These are phyloP conservation scores for Otocyon megalotis DNA, from an alignment of 2,113 vertebrate genomes.

Conservation along the genomic window DNA sequence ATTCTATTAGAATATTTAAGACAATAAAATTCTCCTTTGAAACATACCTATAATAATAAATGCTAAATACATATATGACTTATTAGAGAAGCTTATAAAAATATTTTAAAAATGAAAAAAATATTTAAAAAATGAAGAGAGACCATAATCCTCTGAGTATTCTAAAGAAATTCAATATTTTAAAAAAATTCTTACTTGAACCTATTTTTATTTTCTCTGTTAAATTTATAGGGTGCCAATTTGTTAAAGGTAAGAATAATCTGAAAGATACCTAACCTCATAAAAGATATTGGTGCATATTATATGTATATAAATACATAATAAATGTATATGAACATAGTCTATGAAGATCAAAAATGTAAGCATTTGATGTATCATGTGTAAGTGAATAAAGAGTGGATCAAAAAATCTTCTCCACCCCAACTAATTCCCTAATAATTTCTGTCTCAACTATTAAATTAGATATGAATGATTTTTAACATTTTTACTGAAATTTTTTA, in stretches of 20 bases:
- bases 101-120: neutral
- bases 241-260: neutral
- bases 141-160: neutral
- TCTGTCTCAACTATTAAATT: neutral
- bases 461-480: neutral
- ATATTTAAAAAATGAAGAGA: neutral
- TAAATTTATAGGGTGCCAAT: neutral
- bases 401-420: neutral
- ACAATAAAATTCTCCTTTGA: neutral
- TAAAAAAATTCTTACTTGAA: neutral
- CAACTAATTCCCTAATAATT: neutral
- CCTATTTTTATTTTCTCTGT: slow-evolving; percentile 26
- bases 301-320: neutral
- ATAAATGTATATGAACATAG: neutral
- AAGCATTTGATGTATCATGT: neutral
- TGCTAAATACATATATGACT: neutral
- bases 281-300: neutral
- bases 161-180: slow-evolving; percentile 8
- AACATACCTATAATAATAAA: neutral
- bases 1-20: neutral
- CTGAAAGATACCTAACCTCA: neutral
- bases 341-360: neutral
- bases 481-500: neutral
- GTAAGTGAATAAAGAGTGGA: neutral
- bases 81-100: slow-evolving; percentile 7